Evolutionary conservation across 2,888 invertebrate species (phyloP), one percentile per base, ranked within the genome.

Genomic region (Aplocera efformata): DNA sequence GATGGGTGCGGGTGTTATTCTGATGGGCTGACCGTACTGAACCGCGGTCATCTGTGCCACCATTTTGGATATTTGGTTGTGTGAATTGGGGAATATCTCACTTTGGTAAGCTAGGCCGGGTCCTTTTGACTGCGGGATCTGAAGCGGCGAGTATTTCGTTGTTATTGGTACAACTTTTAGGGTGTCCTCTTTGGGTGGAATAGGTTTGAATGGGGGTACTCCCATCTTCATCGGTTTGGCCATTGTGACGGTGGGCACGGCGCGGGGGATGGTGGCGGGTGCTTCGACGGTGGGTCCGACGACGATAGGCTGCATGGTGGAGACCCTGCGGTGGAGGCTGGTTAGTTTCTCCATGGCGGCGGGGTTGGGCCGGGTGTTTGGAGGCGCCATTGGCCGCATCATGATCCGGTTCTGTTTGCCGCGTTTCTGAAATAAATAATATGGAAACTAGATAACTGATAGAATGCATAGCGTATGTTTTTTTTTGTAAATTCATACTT

Each of bases 181-280:
- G 5, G 91, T 91, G 11, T 86, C 85, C 50, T 88, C 85, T 63
- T 88, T 88, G 1, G 92, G 90, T 27, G 95, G 94, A 50, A 95
- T 88, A 0, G 95, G 95, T 65, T 91, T 93, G 77, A 96, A 96
- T 0, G 94, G 92, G 21, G 96, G 96, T 6, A 96, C 91, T 6
- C 91, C 90, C 76, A 90, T 79, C 1, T 89, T 86, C 57, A 90
- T 69, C 0, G 90, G 89, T 34, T 90, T 89, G 1, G 89, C 90
- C 70, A 90, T 79, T 7, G 90, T 88, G 7, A 78, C 52, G 1
- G 75, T 56, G 8, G 78, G 74, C 3, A 66, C 61, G 0, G 36
- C 40, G 29, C 50, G 25, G 1, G 42, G 48, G 58, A 67, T 67
- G 1, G 60, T 57, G 3, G 63, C 50, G 1, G 61, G 71, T 0